A percentile compares a stretch with the other conserved stretches of the same genome.
These are phyloP conservation scores for Pyrrhosoma nymphula DNA, from an alignment of 2,888 invertebrate species.

Conservation along the genomic window DNA sequence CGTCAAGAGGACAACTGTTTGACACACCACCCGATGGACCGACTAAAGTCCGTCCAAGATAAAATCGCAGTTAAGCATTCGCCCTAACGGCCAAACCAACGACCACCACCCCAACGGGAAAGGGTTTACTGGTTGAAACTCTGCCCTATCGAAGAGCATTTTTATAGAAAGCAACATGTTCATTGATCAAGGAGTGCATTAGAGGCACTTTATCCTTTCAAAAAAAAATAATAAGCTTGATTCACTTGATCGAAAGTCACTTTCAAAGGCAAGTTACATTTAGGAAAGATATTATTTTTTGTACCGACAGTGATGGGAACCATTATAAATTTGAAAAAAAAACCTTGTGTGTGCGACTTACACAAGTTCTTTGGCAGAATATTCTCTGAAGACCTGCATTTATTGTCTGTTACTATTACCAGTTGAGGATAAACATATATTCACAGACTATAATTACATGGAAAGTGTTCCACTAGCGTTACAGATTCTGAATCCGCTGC, in stretches of 20 bases:
- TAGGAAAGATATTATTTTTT: neutral
- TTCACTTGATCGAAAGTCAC: conserved; percentile 77
- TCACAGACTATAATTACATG: neutral
- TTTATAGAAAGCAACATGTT: conserved; percentile 84
- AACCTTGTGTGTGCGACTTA: too few relatives aligned
- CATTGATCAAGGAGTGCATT: conserved; percentile 76
- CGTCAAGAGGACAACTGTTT: too few relatives aligned
- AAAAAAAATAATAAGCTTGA: conserved; percentile 76
- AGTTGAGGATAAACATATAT: too few relatives aligned
- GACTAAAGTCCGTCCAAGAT: too few relatives aligned
- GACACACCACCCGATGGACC: too few relatives aligned
- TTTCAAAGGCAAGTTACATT: conserved; percentile 76
- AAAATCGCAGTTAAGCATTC: too few relatives aligned
- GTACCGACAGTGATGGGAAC: too few relatives aligned
- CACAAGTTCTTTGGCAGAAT: too few relatives aligned
- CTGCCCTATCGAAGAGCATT: conserved; percentile 86
- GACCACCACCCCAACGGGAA: conserved; percentile 83
- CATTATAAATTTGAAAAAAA: too few relatives aligned
- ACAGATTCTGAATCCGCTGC: conserved; percentile 83
- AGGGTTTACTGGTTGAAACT: conserved; percentile 82
- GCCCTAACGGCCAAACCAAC: too few relatives aligned
- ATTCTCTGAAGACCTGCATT: too few relatives aligned
- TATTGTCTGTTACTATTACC: too few relatives aligned
- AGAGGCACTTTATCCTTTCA: conserved; percentile 35
- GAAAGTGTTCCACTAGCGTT: conserved; percentile 71